Evolutionary conservation across 2,113 vertebrate genomes (phyloP), one percentile per base, ranked within the genome.

Genomic region (Psammodynastes pulverulentus): DNA sequence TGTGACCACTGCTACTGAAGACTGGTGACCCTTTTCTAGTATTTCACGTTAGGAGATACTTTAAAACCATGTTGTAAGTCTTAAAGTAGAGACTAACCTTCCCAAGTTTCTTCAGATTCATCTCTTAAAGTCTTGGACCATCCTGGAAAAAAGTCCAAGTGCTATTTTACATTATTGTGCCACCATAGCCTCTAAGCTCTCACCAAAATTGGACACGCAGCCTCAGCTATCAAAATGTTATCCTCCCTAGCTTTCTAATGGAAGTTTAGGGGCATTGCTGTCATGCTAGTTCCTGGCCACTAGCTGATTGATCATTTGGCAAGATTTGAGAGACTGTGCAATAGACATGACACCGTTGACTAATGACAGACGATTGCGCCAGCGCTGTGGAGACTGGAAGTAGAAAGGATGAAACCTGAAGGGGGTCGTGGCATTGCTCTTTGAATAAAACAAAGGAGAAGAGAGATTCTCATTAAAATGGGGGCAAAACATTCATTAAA

Each of bases 401-500:
- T 48, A 51, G 24, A 51, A 13, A 13, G 26, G 24, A 53, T 46
- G 1, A 86, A 26, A 45, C 53, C 53, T 53, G 43, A 43, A 12
- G 48, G 49, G 49, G 53, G 39, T 4, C 58, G 34, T 49, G 46
- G 17, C 54, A 24, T 21, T 43, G 62, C 45, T 10, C 10, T 24
- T 43, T 46, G 52, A 56, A 49, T 13, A 21, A 56, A 53, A n/a
- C 19, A 86, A 19, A 54, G 19, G 45, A 91, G 90, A 24, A 93
- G 93, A 93, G 19, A 72, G 86, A 94, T 52, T 93, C 94, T 94
- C 95, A 86, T 92, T 92, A 93, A 96, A 95, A 97, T 95, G 96
- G 97, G 24, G 26, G 13, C 46, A 96, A 93, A 88, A 91, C 93
- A 95, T 95, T 96, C 93, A 95, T 92, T 95, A 95, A 96, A 95